Conservation (phyloP, 2,888 invertebrate species). For the Dicyrtoma fusca region DNA sequence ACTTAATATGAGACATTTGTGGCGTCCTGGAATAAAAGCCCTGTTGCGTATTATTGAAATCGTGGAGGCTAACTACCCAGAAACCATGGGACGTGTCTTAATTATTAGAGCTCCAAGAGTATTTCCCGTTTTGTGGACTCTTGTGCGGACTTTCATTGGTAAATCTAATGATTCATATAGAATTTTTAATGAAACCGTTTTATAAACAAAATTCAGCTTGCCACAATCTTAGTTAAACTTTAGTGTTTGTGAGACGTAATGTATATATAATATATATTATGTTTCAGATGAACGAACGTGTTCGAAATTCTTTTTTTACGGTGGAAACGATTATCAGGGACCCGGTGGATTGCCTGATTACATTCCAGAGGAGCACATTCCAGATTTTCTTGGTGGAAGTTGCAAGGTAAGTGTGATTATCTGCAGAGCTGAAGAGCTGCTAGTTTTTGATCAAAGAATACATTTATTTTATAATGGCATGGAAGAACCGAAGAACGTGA, state of each 20-base stretch:
- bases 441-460: too few species aligned
- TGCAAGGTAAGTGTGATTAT: conserved; percentile 70
- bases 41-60: conserved; percentile 73
- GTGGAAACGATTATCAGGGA: conserved; percentile 82
- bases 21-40: conserved; percentile 85
- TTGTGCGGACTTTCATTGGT: conserved; percentile 92
- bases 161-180: conserved; percentile 35
- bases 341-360: conserved; percentile 82
- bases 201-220: too few species aligned
- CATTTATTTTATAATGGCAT: too few species aligned
- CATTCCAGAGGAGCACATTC: conserved; percentile 81
- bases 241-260: not conserved
- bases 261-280: not conserved
- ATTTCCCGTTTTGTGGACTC: conserved; percentile 93
- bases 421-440: too few species aligned
- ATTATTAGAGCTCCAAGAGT: conserved; percentile 90
- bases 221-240: too few species aligned
- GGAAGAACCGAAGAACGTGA: too few species aligned
- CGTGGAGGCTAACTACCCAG: conserved; percentile 86
- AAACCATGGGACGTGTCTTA: conserved; percentile 82
- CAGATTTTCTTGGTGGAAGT: conserved; percentile 89
- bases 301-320: conserved; percentile 88
- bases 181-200: not conserved
- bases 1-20: conserved; percentile 91
- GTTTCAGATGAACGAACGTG: conserved; percentile 84